Evolutionary conservation across 1,140 invertebrate genomes (phyloP).

Genomic region (Globodera rostochiensis): DNA sequence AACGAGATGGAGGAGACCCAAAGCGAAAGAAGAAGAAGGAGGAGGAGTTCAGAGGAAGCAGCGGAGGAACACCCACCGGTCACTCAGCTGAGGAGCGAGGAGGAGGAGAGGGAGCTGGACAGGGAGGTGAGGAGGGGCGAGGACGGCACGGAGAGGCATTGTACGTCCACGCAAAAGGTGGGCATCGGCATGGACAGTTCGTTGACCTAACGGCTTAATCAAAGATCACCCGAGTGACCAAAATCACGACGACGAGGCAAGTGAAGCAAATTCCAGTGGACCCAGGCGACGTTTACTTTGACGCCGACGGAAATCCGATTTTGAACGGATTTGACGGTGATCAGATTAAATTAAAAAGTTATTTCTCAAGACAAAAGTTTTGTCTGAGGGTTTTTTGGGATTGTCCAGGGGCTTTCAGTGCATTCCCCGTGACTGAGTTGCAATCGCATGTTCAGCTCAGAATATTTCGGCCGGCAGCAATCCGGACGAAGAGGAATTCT

Average conservation of each 20-base stretch:
- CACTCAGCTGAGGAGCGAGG: constrained; percentile 18
- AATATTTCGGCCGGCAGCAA: constrained; percentile 10
- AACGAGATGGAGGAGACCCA: constrained; percentile 30
- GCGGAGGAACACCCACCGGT: neutral
- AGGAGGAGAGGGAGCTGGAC: constrained; percentile 18
- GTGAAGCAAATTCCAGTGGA: constrained; percentile 62
- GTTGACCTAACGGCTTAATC: constrained; percentile 25
- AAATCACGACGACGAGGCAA: constrained; percentile 64
- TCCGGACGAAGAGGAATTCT: constrained; percentile 24
- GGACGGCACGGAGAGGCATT: constrained; percentile 49
- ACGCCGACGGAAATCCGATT: constrained; percentile 59
- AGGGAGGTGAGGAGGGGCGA: constrained; percentile 23
- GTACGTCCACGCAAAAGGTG: constrained; percentile 63
- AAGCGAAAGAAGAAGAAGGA: neutral
- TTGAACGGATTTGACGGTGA: constrained; percentile 52
- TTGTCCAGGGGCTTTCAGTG: too few species aligned
- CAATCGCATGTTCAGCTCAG: neutral
- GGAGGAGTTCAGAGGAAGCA: neutral
- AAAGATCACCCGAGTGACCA: constrained; percentile 63
- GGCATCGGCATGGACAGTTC: neutral
- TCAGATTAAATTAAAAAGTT: neutral
- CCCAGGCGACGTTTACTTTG: constrained; percentile 59
- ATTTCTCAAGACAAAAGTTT: neutral
- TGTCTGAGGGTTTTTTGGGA: neutral
- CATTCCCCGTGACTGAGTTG: neutral